Conservation (phyloP, 2,888 invertebrate species). For the Archips xylosteana region DNA sequence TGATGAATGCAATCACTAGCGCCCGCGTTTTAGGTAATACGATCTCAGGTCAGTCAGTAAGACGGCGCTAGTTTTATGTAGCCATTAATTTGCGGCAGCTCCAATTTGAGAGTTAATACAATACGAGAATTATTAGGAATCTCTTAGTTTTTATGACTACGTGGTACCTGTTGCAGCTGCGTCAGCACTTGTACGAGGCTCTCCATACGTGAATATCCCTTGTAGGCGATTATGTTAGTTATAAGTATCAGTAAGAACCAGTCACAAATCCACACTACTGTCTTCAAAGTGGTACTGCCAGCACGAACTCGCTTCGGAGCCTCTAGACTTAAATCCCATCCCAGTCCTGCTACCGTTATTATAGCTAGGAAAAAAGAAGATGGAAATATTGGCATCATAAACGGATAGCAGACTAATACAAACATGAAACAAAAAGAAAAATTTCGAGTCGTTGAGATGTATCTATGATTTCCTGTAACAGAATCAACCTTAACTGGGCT, state of each 20-base stretch:
- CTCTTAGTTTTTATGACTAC: background rate
- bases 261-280: constrained; percentile 48
- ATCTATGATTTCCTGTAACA: too few species aligned
- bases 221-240: constrained; percentile 42
- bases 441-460: too few species aligned
- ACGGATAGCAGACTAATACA: background rate
- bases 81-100: background rate
- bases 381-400: background rate
- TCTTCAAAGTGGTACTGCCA: constrained; percentile 37
- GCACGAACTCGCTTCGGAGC: constrained; percentile 42
- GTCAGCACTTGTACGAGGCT: constrained; percentile 48
- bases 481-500: too few species aligned
- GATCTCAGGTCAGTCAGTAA: too few species aligned
- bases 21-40: too few species aligned
- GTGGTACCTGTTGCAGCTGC: constrained; percentile 52
- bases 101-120: too few species aligned
- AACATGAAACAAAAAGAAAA: too few species aligned
- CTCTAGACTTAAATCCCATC: constrained; percentile 40
- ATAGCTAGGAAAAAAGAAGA: constrained; percentile 42
- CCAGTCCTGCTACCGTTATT: constrained; percentile 40
- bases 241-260: constrained; percentile 43
- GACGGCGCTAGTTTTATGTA: too few species aligned
- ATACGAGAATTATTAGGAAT: background rate
- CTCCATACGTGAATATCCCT: constrained; percentile 48
- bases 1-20: too few species aligned